Conservation (phyloP, 2,113 vertebrate genomes). For the Hippotragus niger region DNA sequence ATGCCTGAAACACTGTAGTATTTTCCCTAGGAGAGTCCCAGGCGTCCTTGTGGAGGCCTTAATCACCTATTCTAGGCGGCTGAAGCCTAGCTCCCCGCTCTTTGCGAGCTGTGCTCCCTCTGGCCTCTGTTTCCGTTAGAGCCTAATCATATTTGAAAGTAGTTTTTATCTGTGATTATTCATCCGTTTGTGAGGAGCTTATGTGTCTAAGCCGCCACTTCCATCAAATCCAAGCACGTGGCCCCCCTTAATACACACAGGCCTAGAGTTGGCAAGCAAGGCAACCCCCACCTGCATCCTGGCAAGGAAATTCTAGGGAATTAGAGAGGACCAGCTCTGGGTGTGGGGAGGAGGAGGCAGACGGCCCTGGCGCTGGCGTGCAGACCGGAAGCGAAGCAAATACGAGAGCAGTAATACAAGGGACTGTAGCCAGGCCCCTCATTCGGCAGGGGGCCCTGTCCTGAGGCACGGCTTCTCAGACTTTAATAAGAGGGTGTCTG, state of each 20-base stretch:
- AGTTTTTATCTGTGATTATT: conserved; percentile 66
- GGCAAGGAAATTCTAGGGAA: conserved; percentile 5
- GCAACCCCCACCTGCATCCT: neutral
- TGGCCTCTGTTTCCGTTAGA: neutral
- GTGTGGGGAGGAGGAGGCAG: neutral
- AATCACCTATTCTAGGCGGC: neutral
- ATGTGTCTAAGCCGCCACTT: conserved; percentile 2
- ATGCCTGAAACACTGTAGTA: accelerated
- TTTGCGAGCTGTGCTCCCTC: neutral
- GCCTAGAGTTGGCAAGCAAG: neutral
- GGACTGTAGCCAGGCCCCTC: neutral
- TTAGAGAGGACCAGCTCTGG: neutral
- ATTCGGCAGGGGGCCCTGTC: conserved; percentile 34
- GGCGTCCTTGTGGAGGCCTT: neutral
- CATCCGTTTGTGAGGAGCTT: conserved; percentile 45
- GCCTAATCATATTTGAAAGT: conserved; percentile 53
- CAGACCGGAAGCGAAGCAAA: neutral
- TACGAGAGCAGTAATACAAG: conserved; percentile 8
- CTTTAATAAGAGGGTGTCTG: conserved; percentile 67
- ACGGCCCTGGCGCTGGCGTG: neutral
- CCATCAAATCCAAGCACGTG: conserved; percentile 5
- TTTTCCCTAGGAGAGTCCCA: neutral
- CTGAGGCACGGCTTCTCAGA: conserved; percentile 48
- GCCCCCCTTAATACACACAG: neutral
- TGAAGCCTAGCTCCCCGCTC: neutral